Evolutionary conservation across 2,113 vertebrate genomes (phyloP).

Genomic region (Pseudorhombus dupliciocellatus): DNA sequence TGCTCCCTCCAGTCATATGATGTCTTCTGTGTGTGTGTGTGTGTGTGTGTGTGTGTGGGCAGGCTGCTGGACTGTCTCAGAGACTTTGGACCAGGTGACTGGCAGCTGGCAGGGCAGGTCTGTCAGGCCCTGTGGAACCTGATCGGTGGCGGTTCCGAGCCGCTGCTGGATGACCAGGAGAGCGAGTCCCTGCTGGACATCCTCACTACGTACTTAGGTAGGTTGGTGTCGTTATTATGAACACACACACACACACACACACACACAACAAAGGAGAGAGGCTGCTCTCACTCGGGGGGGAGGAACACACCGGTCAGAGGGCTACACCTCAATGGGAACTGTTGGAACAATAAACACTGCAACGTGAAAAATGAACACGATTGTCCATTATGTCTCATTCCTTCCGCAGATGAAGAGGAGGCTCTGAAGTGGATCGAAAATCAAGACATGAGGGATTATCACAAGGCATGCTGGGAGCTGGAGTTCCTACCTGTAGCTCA

Average conservation of each 20-base stretch:
- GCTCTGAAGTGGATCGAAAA: constrained; percentile 78
- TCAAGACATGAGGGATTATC: constrained; percentile 78
- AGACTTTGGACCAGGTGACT: constrained; percentile 90
- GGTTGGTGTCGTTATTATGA: constrained; percentile 77
- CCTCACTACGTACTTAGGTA: constrained; percentile 84
- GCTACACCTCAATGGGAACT: no score
- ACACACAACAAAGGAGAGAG: constrained; percentile 30
- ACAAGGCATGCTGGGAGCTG: constrained; percentile 88
- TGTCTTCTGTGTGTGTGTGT: constrained; percentile 25
- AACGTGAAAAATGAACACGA: background rate
- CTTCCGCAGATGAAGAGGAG: constrained; percentile 83
- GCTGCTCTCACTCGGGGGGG: constrained; percentile 20
- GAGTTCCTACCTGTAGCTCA: constrained; percentile 91
- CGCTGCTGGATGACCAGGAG: constrained; percentile 76
- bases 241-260: constrained; percentile 31
- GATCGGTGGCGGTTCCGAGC: constrained; percentile 62
- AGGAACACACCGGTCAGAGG: background rate
- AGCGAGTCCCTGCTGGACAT: constrained; percentile 75
- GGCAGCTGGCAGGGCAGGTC: constrained; percentile 90
- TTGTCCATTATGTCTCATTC: background rate
- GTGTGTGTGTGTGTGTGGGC: constrained; percentile 33
- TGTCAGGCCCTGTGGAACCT: constrained; percentile 97
- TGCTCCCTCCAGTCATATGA: constrained; percentile 57
- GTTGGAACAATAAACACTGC: no score
- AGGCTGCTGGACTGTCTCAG: constrained; percentile 91